A percentile compares a stretch with the other conserved stretches of the same genome.
Evolutionary conservation across 2,888 invertebrate species (phyloP).

Genomic region (Oxycera nigricornis): DNA sequence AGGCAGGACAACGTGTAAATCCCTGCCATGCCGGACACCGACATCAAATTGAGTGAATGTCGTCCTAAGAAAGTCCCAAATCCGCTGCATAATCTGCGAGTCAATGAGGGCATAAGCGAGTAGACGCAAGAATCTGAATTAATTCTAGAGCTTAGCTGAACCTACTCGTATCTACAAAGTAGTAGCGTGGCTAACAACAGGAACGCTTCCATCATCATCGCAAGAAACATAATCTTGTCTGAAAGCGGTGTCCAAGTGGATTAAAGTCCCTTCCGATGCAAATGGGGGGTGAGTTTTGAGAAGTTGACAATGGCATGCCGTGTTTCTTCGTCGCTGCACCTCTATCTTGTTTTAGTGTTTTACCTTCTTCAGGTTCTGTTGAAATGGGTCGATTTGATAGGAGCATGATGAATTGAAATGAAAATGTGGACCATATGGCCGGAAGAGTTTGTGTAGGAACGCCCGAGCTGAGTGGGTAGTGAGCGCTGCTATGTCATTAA

Average conservation of each 20-base stretch:
- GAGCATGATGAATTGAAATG: not conserved
- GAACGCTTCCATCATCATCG: not conserved
- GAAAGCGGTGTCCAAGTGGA: constrained; percentile 3
- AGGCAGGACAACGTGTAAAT: constrained; percentile 8
- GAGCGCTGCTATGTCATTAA: not conserved
- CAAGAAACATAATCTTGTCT: not conserved
- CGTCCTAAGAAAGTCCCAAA: constrained; percentile 7
- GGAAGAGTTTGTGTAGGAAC: not conserved
- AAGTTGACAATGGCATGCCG: not conserved
- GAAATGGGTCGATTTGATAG: constrained; percentile 11
- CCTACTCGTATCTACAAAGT: not conserved
- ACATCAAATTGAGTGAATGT: not conserved
- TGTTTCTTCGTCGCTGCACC: not conserved
- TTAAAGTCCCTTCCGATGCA: constrained; percentile 9
- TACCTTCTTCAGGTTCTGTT: constrained; percentile 15
- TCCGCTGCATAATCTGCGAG: constrained; percentile 5
- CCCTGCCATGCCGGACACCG: not conserved
- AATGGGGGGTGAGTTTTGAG: not conserved
- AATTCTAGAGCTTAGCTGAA: constrained; percentile 5
- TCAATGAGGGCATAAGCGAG: not conserved
- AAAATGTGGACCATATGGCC: not conserved
- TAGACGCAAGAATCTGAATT: constrained; percentile 17
- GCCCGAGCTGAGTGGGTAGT: not conserved
- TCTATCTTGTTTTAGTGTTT: not conserved
- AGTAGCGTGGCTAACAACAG: not conserved